Evolutionary conservation across 2,888 invertebrate genomes (phyloP), one percentile per base, ranked within the genome.

Genomic region (Sericinus montela): DNA sequence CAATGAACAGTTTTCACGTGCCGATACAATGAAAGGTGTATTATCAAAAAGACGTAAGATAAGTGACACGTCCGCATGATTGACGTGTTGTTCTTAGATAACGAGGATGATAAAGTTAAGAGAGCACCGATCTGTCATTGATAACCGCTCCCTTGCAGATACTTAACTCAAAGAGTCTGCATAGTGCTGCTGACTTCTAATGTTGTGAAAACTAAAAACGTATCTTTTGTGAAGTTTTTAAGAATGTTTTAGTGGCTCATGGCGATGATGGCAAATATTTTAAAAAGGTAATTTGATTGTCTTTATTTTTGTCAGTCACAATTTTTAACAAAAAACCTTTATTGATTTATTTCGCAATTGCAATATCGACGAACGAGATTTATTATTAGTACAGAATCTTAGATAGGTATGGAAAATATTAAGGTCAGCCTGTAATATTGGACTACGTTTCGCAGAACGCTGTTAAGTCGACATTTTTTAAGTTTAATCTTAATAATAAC

Each of bases 21-120:
- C 73, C 57, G 63, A 46, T 54, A 51, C 57, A 61, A 53, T 52
- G 50, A 54, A 55, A 55, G 60, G 61, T 56, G 52, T 58, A 52
- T 51, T 64, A 63, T 65, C 67, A 65, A 54, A 58, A 51, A 48
- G 57, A 39, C 32, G 11, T 41, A 52, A 60, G 58, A 60, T 65
- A 63, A 61, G 47, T 57, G 50, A 51, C 60, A 60, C 58, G 65
- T 63, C 66, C 51, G 55, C 49, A 64, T 78, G 85, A 83, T 76
- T 84, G 86, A 81, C 85, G 72, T 79, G 79, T 74, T 77, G 75
- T 76, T 77, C 62, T 57, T 58, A 80, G 76, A 81, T 77, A 63
- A 66, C 43, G 53, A 52, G 53, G 60, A 59, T 65, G 66, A 70
- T 66, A 70, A 66, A 49, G 65, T 62, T 63, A 65, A 71, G 68